Base-by-base conservation (phyloP, 2,113 vertebrate genomes). In the Trochalopteron elliotii region DNA sequence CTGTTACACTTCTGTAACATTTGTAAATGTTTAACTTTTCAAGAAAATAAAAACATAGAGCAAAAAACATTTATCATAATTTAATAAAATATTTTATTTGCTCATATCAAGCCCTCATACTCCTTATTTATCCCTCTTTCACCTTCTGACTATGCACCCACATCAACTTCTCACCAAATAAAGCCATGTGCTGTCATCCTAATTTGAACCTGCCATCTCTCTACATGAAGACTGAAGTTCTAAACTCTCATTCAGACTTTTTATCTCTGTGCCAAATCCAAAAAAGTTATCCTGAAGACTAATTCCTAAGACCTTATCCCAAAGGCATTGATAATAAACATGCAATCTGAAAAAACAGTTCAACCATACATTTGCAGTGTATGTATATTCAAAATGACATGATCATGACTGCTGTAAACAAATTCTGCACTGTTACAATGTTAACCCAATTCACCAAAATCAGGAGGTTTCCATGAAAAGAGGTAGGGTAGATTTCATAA, bases 211-310 rank as follows among this genome's bases (percentile, higher is more conserved):
- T 76, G 7, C 6, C 18, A 44, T 35, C 15, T 60, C 25, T 12
- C 35, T 63, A 0, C 0, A 0, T 2, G 4, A 55, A 44, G 3
- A 33, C 17, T 72, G 4, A 27, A 40, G 10, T 47, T 12, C 19
- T 79, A 88, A 90, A 75, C 15, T 9, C 10, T 55, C 15, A 47
- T 8, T 80, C 12, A 72, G 33, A 22, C 2, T 17, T 16, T 77
- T 80, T 42, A 39, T 33, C 11, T 10, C 12, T 45, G 22, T 76
- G 28, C 2, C 63, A 64, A 60, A 11, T 55, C 13, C 42, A 52
- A 90, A 88, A 28, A 55, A 14, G 0, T n/a, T 80, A 33, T 68
- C 7, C 15, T 60, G 12, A 23, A 23, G 11, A 55, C 35, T 76
- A 52, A 50, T 64, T 59, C 20, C 65, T 75, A 42, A 63, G 10